Percentiles rank a stretch among this genome's conserved stretches.
Conservation (phyloP, 2,797 vertebrate species). For the Oreonectes daqikongensis region DNA sequence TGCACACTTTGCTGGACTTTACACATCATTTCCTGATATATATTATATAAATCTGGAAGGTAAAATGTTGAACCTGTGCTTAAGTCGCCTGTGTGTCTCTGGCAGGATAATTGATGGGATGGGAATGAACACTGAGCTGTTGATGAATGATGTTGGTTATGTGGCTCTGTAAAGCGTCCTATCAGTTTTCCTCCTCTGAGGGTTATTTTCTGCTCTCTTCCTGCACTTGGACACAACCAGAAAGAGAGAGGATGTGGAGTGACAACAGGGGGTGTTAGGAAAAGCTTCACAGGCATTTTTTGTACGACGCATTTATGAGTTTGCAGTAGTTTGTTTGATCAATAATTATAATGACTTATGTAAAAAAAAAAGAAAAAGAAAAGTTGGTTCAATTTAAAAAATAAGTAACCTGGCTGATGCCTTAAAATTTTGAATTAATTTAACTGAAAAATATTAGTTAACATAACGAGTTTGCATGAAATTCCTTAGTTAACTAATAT, state of each 20-base stretch:
- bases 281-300: neutral
- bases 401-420: too few species aligned
- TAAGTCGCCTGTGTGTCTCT: slow-evolving; percentile 10
- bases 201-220: slow-evolving; percentile 30
- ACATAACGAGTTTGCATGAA: too few species aligned
- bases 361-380: too few species aligned
- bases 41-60: slow-evolving; percentile 45
- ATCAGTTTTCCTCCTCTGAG: slow-evolving; percentile 39
- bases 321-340: too few species aligned
- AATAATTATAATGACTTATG: too few species aligned
- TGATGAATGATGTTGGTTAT: slow-evolving; percentile 64
- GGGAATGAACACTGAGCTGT: slow-evolving; percentile 14
- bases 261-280: neutral
- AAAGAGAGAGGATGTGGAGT: neutral
- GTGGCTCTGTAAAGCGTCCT: slow-evolving; percentile 41
- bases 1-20: slow-evolving; percentile 11
- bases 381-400: too few species aligned
- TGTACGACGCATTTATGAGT: too few species aligned
- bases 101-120: slow-evolving; percentile 30
- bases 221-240: slow-evolving; percentile 34
- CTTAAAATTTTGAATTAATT: too few species aligned
- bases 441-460: too few species aligned
- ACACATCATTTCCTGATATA: slow-evolving; percentile 23
- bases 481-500: too few species aligned
- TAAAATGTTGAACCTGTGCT: slow-evolving; percentile 20